Conservation (phyloP, 1,140 invertebrate genomes). For the Eueides isabella region DNA sequence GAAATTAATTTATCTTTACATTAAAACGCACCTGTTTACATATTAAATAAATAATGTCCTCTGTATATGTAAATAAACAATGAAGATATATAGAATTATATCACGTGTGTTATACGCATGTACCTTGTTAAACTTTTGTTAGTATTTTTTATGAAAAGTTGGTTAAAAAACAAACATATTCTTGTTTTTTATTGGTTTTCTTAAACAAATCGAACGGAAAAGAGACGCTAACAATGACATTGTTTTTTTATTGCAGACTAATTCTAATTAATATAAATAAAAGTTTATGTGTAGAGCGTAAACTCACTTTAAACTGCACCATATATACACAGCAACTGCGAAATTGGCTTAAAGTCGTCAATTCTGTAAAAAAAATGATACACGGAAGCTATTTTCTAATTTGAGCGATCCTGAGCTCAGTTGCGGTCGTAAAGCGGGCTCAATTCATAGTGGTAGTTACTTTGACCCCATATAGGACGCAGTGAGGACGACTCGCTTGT, state of each 20-base stretch:
- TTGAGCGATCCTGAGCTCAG: constrained; percentile 7
- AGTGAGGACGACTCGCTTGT: background rate
- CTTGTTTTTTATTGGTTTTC: no score
- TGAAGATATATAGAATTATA: background rate
- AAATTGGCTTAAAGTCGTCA: background rate
- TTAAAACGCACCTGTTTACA: background rate
- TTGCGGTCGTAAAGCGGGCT: constrained; percentile 13
- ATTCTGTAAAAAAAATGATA: background rate
- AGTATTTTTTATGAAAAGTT: no score
- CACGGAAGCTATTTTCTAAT: constrained; percentile 2
- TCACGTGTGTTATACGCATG: background rate
- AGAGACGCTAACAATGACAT: no score
- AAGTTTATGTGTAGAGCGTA: background rate
- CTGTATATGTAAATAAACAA: background rate
- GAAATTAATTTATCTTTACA: background rate
- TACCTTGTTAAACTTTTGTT: background rate
- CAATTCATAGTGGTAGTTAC: constrained; percentile 1
- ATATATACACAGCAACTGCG: background rate
- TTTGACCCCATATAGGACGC: constrained; percentile 11
- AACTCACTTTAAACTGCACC: background rate
- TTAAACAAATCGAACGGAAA: no score
- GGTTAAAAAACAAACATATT: no score
- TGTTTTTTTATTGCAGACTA: background rate
- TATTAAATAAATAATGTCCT: constrained; percentile 1
- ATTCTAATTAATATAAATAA: background rate